Conservation (phyloP, 2,797 vertebrate species). For the Zalophus californianus region DNA sequence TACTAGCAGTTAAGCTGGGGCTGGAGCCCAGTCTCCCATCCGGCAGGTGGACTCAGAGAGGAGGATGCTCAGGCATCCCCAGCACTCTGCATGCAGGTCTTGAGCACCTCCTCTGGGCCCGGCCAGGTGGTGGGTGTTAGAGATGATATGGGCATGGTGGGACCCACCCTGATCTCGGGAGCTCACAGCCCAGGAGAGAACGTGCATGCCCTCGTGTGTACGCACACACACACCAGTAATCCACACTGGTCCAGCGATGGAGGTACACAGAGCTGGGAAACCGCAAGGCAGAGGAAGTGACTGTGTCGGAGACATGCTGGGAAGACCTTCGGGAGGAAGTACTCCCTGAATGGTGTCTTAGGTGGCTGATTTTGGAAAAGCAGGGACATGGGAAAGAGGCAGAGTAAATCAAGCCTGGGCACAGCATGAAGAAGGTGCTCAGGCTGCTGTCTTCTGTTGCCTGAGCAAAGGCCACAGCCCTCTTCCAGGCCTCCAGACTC, state of each 20-base stretch:
- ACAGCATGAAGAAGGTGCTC: not conserved
- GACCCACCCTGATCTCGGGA: not conserved
- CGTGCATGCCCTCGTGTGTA: fast-evolving
- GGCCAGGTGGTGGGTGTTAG: not conserved
- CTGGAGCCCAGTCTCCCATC: not conserved
- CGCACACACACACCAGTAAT: not conserved
- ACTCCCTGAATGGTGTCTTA: not conserved
- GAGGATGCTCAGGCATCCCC: not conserved
- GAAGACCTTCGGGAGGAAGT: not conserved
- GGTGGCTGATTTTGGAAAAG: not conserved
- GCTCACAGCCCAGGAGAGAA: not conserved
- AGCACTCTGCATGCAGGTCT: not conserved
- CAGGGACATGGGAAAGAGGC: not conserved
- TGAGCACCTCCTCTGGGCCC: not conserved
- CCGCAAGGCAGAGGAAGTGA: not conserved
- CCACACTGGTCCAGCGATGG: not conserved
- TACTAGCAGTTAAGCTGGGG: not conserved
- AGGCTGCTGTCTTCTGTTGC: not conserved
- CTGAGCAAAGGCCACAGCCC: not conserved
- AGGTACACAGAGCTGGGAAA: not conserved
- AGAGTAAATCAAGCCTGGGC: not conserved
- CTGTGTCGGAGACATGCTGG: not conserved
- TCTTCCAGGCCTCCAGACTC: not conserved
- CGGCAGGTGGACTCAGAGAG: not conserved
- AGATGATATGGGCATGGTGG: not conserved